These are phyloP conservation scores for Sitophilus oryzae DNA, from an alignment of 1,140 invertebrate species.

Conservation along the genomic window DNA sequence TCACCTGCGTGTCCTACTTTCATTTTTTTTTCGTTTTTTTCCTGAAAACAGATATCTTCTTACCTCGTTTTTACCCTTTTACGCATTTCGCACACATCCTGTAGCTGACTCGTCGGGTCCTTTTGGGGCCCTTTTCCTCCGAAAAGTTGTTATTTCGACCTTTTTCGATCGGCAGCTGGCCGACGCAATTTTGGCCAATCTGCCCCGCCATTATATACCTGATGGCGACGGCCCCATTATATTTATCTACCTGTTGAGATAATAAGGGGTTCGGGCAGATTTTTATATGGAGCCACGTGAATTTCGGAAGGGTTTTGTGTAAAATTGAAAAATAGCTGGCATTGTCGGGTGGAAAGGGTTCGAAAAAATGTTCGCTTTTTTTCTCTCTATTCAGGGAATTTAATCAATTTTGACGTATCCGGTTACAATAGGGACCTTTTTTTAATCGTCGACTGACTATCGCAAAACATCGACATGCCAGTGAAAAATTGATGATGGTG, in stretches of 20 bases:
- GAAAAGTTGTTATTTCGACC: slow-evolving; percentile 8
- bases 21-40: slow-evolving; percentile 1
- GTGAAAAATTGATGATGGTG: no score
- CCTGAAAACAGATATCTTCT: neutral
- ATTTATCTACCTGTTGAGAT: slow-evolving; percentile 15
- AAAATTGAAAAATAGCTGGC: slow-evolving; percentile 15
- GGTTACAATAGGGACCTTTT: neutral
- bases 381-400: neutral
- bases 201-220: neutral
- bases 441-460: neutral
- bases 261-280: slow-evolving; percentile 9
- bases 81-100: slow-evolving; percentile 6
- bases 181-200: slow-evolving; percentile 21
- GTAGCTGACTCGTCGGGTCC: slow-evolving; percentile 10
- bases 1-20: neutral
- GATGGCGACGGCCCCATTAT: slow-evolving; percentile 1
- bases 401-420: slow-evolving; percentile 1
- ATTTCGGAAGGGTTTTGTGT: slow-evolving; percentile 13
- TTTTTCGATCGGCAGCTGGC: slow-evolving; percentile 13
- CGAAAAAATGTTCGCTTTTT: neutral
- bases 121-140: slow-evolving; percentile 9
- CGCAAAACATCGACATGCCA: no score
- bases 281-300: slow-evolving; percentile 6
- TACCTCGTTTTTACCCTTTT: slow-evolving; percentile 1
- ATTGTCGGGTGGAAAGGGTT: slow-evolving; percentile 1